These are phyloP conservation scores for Brachionus manjavacas DNA, from an alignment of 1,140 invertebrate genomes.

Conservation along the genomic window DNA sequence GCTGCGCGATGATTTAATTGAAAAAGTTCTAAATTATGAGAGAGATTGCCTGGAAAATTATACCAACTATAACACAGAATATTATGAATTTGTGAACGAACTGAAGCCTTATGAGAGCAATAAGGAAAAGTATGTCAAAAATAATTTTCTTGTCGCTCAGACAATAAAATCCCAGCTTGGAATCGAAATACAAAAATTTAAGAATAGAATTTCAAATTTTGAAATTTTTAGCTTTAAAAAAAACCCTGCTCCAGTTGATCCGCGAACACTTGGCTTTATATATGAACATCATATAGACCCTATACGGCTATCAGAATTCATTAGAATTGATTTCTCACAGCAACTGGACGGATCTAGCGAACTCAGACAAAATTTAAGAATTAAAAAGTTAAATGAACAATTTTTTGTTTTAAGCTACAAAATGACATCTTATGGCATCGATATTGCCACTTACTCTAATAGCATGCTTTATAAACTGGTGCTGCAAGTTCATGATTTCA, in stretches of 20 bases:
- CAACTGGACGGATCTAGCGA: not conserved
- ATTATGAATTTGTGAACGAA: not conserved
- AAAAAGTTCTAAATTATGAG: conserved; percentile 9
- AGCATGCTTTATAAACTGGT: not conserved
- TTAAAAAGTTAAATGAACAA: not conserved
- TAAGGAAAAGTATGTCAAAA: not conserved
- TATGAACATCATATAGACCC: conserved; percentile 10
- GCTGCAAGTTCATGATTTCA: not conserved
- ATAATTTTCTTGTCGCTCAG: not conserved
- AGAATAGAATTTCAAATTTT: conserved; percentile 17
- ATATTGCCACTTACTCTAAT: not conserved
- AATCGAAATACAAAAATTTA: conserved; percentile 20
- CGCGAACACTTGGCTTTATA: not conserved
- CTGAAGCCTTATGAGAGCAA: not conserved
- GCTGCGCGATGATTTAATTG: not conserved
- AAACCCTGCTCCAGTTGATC: not conserved
- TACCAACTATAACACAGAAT: not conserved
- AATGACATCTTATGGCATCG: not conserved
- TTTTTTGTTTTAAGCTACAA: not conserved
- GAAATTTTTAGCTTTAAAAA: not conserved
- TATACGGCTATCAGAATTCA: not conserved
- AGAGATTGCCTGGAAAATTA: not conserved
- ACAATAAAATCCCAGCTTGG: not conserved
- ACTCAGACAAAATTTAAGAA: not conserved
- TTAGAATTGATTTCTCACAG: not conserved